Base-by-base conservation (phyloP, 2,797 vertebrate genomes). In the Leptodactylus fallax region DNA sequence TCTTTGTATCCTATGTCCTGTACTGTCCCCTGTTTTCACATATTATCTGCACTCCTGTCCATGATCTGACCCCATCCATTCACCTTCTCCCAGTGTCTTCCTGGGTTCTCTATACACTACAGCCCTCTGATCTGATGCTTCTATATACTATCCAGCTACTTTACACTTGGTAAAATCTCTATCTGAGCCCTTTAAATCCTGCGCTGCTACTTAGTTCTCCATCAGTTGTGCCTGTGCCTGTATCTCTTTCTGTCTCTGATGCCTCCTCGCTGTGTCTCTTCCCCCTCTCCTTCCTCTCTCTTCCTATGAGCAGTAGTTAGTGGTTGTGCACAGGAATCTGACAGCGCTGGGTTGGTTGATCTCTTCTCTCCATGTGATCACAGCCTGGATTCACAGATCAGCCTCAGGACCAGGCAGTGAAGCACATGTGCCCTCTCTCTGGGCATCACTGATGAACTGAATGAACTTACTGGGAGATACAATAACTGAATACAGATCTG, bases 311-410 rank as follows among this genome's bases (percentile, higher is more conserved):
- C 87, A 85, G 67, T 88, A 85, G 67, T 88, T 88, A 55, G 83
- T 85, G 87, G 47, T 77, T 88, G 83, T 85, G 83, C 83, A 85
- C 67, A 88, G 83, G 78, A 85, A 88, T 88, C 83, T 88, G 83
- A 85, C 87, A 85, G 83, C 78, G 17, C 69, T 77, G 79, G 79
- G 88, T 79, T 89, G 83, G 87, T 77, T 88, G 83, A 89, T 89
- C 88, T 89, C 63, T 77, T 60, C 63, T 79, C 88, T 89, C 55
- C 88, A 89, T 89, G 88, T 86, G 88, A 89, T 86, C 82, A 85
- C 82, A 85, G 82, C 65, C 51, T 86, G 27, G 36, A 60, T 89
- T 83, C 72, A 82, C 88, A 77, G n/a, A 82, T 84, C 84, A 69
- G 71, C 88, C 84, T 84, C 36, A 79, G 17, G 69, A 47, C 47